phyloP scores from a whole-genome alignment of 2,888 invertebrate species.

The Hetaerina titia region DNA sequence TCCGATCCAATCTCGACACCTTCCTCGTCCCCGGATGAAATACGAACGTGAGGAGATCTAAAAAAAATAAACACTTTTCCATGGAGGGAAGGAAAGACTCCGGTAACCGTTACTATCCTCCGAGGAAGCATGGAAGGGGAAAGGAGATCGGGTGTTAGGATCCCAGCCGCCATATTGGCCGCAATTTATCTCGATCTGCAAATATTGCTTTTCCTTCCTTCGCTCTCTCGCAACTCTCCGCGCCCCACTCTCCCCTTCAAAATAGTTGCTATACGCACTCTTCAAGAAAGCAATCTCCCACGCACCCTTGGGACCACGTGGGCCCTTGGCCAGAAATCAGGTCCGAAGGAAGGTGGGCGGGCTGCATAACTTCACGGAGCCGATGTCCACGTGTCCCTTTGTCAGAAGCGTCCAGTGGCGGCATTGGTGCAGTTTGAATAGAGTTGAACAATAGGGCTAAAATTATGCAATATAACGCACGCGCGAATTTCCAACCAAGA shows the following conservation, averaged over 20 bases:
- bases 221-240: neutral
- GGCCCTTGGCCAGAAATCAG: neutral
- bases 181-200: neutral
- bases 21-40: neutral
- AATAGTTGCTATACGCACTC: too few species aligned
- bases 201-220: neutral
- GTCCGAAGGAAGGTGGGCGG: neutral
- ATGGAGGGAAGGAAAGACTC: neutral
- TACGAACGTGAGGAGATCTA: neutral
- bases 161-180: neutral
- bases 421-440: too few species aligned
- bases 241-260: neutral
- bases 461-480: too few species aligned
- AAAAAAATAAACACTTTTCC: neutral
- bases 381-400: too few species aligned
- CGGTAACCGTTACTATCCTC: neutral
- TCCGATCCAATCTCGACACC: slow-evolving; percentile 13
- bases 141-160: neutral
- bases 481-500: too few species aligned
- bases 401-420: too few species aligned
- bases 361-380: too few species aligned
- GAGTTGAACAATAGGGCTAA: too few species aligned
- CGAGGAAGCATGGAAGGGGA: neutral
- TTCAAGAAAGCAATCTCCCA: neutral
- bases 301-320: neutral